These are phyloP conservation scores for Elanus axillaris DNA, from an alignment of 2,113 vertebrate species.

Conservation along the genomic window DNA sequence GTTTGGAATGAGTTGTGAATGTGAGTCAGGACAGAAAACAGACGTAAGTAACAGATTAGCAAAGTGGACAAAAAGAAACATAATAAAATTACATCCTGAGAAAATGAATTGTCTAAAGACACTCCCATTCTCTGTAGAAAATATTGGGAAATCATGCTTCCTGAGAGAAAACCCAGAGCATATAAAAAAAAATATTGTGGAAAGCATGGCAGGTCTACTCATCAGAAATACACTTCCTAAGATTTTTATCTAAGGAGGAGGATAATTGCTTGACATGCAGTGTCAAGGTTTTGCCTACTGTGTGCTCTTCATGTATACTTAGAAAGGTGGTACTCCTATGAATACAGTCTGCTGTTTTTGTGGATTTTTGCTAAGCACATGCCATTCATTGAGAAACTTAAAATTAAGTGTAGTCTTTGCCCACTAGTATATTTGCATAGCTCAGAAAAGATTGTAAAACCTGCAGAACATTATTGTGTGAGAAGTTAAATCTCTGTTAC, in stretches of 20 bases:
- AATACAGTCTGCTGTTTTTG: neutral
- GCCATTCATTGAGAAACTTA: neutral
- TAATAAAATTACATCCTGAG: neutral
- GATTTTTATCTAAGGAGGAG: neutral
- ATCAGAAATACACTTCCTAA: neutral
- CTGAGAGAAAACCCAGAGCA: neutral
- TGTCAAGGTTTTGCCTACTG: neutral
- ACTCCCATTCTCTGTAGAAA: neutral
- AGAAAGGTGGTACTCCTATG: neutral
- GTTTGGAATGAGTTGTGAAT: neutral
- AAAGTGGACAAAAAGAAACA: neutral
- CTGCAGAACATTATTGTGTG: neutral
- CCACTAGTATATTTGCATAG: neutral
- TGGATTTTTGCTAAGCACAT: neutral
- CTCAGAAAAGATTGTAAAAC: neutral
- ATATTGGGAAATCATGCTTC: neutral
- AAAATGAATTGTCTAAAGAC: neutral
- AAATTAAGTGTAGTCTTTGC: neutral
- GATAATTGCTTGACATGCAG: neutral
- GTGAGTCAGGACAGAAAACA: neutral
- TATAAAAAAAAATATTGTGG: neutral
- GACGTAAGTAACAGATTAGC: neutral
- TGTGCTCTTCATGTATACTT: neutral
- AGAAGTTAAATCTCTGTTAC: neutral
- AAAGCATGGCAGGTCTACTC: neutral